phyloP scores from a whole-genome alignment of 2,113 vertebrate species.

The Sphyrna mokarran region DNA sequence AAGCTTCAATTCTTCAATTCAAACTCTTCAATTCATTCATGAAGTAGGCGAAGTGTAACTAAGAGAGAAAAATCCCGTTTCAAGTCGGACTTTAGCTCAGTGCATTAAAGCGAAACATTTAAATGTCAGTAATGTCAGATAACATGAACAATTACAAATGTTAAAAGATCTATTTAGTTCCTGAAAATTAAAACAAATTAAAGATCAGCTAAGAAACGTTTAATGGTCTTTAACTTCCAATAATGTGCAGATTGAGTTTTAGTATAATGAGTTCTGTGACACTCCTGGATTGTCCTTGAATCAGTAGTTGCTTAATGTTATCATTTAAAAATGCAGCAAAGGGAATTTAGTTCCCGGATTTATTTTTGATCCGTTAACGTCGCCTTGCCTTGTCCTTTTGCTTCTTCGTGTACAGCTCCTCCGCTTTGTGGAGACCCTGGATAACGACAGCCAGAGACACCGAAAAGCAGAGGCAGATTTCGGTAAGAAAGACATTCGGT shows the following conservation, averaged over 20 bases:
- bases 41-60: neutral
- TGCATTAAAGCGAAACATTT: neutral
- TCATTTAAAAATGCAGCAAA: neutral
- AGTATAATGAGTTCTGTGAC: neutral
- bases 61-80: neutral
- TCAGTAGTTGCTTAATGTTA: neutral
- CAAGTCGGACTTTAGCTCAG: neutral
- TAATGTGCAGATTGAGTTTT: neutral
- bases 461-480: slow-evolving; percentile 37
- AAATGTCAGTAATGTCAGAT: neutral
- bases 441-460: slow-evolving; percentile 39
- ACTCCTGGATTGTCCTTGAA: neutral
- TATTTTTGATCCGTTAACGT: neutral
- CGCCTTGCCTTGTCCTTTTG: neutral
- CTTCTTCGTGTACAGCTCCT: slow-evolving; percentile 41
- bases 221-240: neutral
- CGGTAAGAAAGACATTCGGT: slow-evolving; percentile 44
- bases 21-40: neutral
- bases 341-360: neutral
- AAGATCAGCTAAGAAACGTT: neutral
- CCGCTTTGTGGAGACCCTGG: slow-evolving; percentile 57
- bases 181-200: neutral
- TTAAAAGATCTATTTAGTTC: neutral
- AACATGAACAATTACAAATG: neutral
- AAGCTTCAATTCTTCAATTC: slow-evolving; percentile 36